Evolutionary conservation across 1,140 invertebrate species (phyloP).

Genomic region (Polypedilum vanderplanki): DNA sequence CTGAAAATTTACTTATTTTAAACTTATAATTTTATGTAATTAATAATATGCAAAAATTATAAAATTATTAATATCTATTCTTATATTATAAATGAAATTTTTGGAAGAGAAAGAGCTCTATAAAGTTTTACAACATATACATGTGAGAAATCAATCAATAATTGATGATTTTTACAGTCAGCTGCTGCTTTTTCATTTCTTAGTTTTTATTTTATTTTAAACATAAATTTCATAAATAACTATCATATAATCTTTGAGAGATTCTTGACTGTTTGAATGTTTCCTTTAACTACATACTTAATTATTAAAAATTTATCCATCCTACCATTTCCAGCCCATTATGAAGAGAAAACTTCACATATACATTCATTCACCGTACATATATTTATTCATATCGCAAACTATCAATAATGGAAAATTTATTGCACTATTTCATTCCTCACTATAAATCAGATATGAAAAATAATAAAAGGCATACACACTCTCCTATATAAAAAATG

Average conservation of each 20-base stretch:
- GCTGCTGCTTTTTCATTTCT: neutral
- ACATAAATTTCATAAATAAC: no score
- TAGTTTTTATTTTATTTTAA: neutral
- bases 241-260: neutral
- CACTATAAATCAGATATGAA: no score
- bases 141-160: neutral
- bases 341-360: no score
- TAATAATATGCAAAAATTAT: neutral
- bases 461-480: no score
- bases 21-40: neutral
- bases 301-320: no score
- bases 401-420: no score
- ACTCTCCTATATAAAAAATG: no score
- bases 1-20: neutral
- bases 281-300: neutral
- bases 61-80: neutral
- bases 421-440: no score
- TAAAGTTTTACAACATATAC: neutral
- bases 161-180: constrained; percentile 10
- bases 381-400: no score
- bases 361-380: no score
- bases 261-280: neutral
- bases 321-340: no score
- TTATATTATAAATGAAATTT: neutral
- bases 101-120: constrained; percentile 11